These are phyloP conservation scores for Myotis daubentonii DNA, from an alignment of 2,797 vertebrate species.

Conservation along the genomic window DNA sequence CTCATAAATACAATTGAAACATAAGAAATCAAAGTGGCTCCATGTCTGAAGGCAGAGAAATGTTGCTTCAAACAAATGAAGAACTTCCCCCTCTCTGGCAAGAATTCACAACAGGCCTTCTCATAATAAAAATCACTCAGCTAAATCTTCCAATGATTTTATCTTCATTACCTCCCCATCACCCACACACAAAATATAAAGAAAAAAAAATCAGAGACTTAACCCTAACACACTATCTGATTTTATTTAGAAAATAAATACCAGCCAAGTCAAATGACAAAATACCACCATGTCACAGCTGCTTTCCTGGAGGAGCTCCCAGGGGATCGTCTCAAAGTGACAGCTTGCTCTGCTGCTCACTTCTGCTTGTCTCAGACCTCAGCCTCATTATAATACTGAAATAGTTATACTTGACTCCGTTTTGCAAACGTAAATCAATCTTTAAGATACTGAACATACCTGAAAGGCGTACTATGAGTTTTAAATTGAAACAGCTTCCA, in stretches of 20 bases:
- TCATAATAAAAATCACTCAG: constrained; percentile 21
- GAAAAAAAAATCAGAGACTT: not conserved
- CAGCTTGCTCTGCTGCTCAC: not conserved
- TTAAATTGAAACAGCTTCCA: not conserved
- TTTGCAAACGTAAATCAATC: constrained; percentile 35
- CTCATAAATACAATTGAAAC: not conserved
- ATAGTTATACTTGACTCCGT: not conserved
- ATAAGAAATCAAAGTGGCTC: not conserved
- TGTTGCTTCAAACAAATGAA: not conserved
- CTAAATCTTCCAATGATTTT: not conserved
- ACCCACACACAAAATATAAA: not conserved
- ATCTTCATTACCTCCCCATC: not conserved
- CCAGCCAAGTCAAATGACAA: constrained; percentile 17
- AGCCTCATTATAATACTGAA: not conserved
- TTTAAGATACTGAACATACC: not conserved
- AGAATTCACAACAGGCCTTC: not conserved
- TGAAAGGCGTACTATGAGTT: not conserved
- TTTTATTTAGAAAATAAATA: not conserved
- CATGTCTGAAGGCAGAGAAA: constrained; percentile 9
- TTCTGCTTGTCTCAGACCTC: not conserved
- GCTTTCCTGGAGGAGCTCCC: not conserved
- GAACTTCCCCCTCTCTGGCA: not conserved
- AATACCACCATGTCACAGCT: not conserved
- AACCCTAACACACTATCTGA: not conserved
- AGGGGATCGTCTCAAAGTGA: not conserved